Conservation (phyloP, 2,797 vertebrate species). For the Pelochelys cantorii region DNA sequence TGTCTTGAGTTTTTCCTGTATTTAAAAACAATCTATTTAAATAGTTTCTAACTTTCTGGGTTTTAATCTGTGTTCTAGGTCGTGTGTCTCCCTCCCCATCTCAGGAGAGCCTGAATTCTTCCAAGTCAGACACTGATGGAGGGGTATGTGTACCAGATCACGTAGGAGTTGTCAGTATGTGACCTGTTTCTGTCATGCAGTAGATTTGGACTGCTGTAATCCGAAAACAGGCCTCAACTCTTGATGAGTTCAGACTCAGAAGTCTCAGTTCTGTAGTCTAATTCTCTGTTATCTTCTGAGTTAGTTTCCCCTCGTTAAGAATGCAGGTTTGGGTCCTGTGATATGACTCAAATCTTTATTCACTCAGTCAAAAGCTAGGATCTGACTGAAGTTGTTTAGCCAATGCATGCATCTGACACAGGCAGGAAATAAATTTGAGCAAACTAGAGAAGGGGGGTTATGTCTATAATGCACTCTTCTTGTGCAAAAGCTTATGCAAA, state of each 20-base stretch:
- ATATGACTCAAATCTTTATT: background rate
- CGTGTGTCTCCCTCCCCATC: constrained; percentile 98
- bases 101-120: constrained; percentile 98
- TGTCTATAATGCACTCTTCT: too few relatives aligned
- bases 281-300: background rate
- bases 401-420: rapidly evolving
- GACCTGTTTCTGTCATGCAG: background rate
- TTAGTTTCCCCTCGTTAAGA: background rate
- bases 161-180: background rate
- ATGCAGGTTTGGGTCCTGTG: background rate
- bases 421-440: background rate
- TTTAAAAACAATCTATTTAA: background rate
- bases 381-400: background rate
- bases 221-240: background rate
- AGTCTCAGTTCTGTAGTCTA: background rate
- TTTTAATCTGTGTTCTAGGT: constrained; percentile 81
- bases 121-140: constrained; percentile 96
- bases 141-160: constrained; percentile 82
- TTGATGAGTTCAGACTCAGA: rapidly evolving
- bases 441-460: background rate
- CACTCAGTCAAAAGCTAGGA: background rate
- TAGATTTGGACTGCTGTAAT: background rate
- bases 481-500: too few relatives aligned
- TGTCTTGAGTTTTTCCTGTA: background rate
- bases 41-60: background rate